Conservation (phyloP, 2,797 vertebrate genomes). For the Ctenopoma multispine region DNA sequence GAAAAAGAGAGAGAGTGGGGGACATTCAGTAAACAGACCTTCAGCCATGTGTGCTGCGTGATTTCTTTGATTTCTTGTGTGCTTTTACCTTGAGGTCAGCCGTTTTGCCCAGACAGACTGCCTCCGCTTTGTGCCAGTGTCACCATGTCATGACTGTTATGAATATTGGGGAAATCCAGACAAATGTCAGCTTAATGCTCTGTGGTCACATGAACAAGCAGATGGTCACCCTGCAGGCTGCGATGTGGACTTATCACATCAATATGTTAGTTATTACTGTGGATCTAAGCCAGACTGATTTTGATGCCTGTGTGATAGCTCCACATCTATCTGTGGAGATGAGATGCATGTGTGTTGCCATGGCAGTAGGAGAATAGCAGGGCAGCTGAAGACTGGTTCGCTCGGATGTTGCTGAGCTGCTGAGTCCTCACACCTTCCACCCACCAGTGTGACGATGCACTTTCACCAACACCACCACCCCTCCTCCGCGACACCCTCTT, state of each 20-base stretch:
- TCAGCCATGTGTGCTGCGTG: not conserved
- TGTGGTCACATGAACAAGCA: not conserved
- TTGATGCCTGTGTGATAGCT: not conserved
- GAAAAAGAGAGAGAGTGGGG: not conserved
- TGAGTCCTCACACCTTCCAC: constrained; percentile 50
- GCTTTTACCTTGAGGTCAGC: not conserved
- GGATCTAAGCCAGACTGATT: not conserved
- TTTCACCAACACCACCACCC: constrained; percentile 4
- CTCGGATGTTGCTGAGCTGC: constrained; percentile 15
- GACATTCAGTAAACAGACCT: not conserved
- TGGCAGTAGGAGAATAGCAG: constrained; percentile 32
- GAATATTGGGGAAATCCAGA: not conserved
- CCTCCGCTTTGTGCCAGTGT: not conserved
- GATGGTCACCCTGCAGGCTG: constrained; percentile 1
- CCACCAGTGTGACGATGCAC: constrained; percentile 58
- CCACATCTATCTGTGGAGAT: not conserved
- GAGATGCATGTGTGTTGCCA: constrained; percentile 51
- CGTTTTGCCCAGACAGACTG: not conserved
- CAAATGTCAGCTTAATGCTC: not conserved
- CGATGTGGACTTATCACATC: constrained; percentile 11
- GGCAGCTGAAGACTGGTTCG: constrained; percentile 46
- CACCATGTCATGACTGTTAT: not conserved
- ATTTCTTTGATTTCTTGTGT: not conserved
- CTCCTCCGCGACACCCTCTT: constrained; percentile 27
- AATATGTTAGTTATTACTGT: constrained; percentile 17